Base-by-base conservation (phyloP, 2,797 vertebrate genomes). In the Sus cebifrons region DNA sequence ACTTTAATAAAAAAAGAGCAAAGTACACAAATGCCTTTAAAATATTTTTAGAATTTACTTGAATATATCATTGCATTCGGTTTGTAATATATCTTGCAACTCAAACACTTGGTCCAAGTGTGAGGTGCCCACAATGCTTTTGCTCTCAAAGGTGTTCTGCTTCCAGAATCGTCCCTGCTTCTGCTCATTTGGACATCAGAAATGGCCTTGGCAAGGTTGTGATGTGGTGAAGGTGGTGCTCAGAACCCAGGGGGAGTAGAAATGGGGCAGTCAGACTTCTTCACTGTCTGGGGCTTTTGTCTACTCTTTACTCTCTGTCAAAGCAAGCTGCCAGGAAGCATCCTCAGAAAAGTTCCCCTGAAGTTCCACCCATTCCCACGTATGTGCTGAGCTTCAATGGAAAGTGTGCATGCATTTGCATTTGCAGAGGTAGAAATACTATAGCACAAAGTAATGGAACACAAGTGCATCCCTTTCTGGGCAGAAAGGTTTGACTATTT, bases 21-120 rank as follows among this genome's bases (percentile, higher is more conserved):
- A 93, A 86, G 23, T n/a, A 81, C 73, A 86, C 23, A 95, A 54
- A 70, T 67, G 32, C 17, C 88, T 94, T 91, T 64, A 84, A 94
- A 70, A 20, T 86, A 16, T 62, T 77, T 91, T 74, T 64, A 85
- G 40, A 71, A 91, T 40, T 89, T 73, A 56, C 4, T 92, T 56
- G 70, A 94, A 58, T 79, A 36, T 79, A 77, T 60, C 73, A 40
- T 68, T 95, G 85, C 16, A 85, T 10, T 88, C 18, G 77, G 10
- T 25, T 49, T 67, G 9, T 49, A 68, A 27, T 32, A 62, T 62
- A 67, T 2, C 27, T 94, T 68, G 27, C 32, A 40, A 91, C 49
- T 56, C 36, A 71, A 62, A 89, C n/a, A 18, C 49, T 78, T 25
- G 23, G 8, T 78, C 27, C 27, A 64, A 82, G 27, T 79, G 52